Evolutionary conservation across 2,113 vertebrate genomes (phyloP).

Genomic region (Leptobrachium ailaonicum): DNA sequence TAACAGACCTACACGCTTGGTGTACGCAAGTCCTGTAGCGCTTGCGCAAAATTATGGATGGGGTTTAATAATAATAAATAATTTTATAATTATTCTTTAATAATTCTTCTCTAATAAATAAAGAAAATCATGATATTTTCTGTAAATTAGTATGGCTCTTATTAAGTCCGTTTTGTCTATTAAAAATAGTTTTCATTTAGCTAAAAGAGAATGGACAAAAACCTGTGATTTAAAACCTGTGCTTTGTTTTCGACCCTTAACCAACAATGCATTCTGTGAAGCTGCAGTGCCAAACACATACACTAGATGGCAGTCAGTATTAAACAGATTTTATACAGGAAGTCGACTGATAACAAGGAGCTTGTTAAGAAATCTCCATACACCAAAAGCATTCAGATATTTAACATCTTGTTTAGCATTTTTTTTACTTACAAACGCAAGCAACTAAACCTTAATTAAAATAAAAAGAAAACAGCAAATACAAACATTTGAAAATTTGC

Average conservation of each 20-base stretch:
- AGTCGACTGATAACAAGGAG: background rate
- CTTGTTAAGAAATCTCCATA: too few species aligned
- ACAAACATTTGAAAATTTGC: too few species aligned
- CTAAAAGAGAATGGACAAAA: constrained; percentile 42
- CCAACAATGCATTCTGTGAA: background rate
- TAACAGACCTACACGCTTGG: too few species aligned
- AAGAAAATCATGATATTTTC: constrained; percentile 50
- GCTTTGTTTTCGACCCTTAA: background rate
- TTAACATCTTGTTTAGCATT: too few species aligned
- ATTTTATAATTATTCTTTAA: background rate
- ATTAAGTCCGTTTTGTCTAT: constrained; percentile 54
- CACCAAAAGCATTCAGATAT: too few species aligned
- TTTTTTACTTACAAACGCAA: too few species aligned
- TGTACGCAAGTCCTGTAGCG: too few species aligned
- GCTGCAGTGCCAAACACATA: constrained; percentile 18
- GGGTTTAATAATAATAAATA: too few species aligned
- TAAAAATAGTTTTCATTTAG: constrained; percentile 55
- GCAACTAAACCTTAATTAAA: too few species aligned
- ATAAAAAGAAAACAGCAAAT: too few species aligned
- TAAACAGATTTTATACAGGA: constrained; percentile 1
- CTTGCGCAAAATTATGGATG: too few species aligned
- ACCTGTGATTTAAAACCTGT: constrained; percentile 1
- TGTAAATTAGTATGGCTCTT: constrained; percentile 49
- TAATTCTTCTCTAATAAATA: constrained; percentile 47
- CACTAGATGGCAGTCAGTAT: constrained; percentile 68